Evolutionary conservation across 1,140 invertebrate species (phyloP).

Genomic region (Cotesia typhae): DNA sequence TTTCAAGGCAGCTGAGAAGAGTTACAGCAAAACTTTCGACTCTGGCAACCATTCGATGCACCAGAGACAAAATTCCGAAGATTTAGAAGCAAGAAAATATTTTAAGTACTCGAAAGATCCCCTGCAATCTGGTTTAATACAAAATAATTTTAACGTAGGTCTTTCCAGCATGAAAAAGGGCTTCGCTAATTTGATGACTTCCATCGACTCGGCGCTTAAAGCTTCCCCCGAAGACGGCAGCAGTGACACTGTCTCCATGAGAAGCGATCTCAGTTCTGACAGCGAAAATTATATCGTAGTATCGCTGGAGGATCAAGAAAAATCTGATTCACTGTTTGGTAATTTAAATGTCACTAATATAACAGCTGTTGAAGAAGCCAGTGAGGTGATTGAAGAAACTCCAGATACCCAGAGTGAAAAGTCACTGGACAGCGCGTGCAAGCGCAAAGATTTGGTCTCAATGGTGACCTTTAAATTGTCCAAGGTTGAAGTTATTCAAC

Average conservation of each 20-base stretch:
- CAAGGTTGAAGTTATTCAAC: slow-evolving; percentile 83
- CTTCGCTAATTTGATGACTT: slow-evolving; percentile 80
- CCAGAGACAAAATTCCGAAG: not conserved
- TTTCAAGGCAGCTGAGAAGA: slow-evolving; percentile 56
- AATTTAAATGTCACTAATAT: slow-evolving; percentile 62
- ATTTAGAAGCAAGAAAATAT: slow-evolving; percentile 20
- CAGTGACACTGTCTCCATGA: slow-evolving; percentile 75
- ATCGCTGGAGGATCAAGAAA: slow-evolving; percentile 70
- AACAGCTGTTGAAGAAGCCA: slow-evolving; percentile 78
- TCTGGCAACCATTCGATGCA: not conserved
- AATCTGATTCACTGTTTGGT: slow-evolving; percentile 69
- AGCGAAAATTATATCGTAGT: slow-evolving; percentile 80
- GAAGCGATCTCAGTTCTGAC: slow-evolving; percentile 82
- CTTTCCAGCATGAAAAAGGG: slow-evolving; percentile 82
- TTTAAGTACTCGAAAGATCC: slow-evolving; percentile 10
- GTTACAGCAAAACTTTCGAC: not conserved
- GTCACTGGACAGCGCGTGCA: slow-evolving; percentile 80
- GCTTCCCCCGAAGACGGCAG: slow-evolving; percentile 73
- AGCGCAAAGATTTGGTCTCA: slow-evolving; percentile 80
- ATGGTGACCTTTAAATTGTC: slow-evolving; percentile 83
- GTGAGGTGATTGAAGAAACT: slow-evolving; percentile 84
- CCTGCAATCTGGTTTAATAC: slow-evolving; percentile 53
- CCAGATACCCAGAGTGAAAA: slow-evolving; percentile 79
- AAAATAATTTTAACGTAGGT: slow-evolving; percentile 67
- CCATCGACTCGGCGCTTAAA: slow-evolving; percentile 80